Evolutionary conservation across 2,113 vertebrate species (phyloP).

Genomic region (Theristicus caerulescens): DNA sequence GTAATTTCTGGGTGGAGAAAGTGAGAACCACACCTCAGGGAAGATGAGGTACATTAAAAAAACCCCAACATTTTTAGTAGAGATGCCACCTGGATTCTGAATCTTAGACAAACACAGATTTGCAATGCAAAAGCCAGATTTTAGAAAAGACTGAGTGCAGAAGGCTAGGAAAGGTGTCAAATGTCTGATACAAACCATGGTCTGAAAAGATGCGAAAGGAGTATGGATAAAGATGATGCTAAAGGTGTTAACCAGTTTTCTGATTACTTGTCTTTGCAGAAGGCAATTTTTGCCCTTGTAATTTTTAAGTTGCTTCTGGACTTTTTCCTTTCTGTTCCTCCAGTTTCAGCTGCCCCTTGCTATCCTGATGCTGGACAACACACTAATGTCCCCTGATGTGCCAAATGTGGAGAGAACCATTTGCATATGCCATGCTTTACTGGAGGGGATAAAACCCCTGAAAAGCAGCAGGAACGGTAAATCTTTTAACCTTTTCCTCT

Average conservation of each 20-base stretch:
- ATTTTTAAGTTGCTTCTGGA: slow-evolving; percentile 2
- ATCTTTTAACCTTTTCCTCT: neutral
- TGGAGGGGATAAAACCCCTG: neutral
- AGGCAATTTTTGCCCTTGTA: neutral
- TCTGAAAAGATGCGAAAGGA: neutral
- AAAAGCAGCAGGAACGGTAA: neutral
- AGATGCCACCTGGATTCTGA: neutral
- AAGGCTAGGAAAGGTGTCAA: neutral
- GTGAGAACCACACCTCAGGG: neutral
- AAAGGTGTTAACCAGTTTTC: neutral
- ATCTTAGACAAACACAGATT: neutral
- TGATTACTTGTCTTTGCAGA: neutral
- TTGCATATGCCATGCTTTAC: neutral
- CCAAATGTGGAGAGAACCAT: neutral
- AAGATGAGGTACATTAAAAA: neutral
- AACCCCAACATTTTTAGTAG: neutral
- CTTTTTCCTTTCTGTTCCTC: neutral
- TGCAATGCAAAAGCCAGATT: neutral
- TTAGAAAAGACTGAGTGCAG: neutral
- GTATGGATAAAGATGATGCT: neutral
- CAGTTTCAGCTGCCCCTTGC: neutral
- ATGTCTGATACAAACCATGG: neutral
- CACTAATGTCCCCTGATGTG: neutral
- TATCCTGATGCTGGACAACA: neutral
- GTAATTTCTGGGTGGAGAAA: neutral